Percentiles rank a stretch among this genome's conserved stretches.
Conservation (phyloP, 2,113 vertebrate genomes). For the Centropus bengalensis region DNA sequence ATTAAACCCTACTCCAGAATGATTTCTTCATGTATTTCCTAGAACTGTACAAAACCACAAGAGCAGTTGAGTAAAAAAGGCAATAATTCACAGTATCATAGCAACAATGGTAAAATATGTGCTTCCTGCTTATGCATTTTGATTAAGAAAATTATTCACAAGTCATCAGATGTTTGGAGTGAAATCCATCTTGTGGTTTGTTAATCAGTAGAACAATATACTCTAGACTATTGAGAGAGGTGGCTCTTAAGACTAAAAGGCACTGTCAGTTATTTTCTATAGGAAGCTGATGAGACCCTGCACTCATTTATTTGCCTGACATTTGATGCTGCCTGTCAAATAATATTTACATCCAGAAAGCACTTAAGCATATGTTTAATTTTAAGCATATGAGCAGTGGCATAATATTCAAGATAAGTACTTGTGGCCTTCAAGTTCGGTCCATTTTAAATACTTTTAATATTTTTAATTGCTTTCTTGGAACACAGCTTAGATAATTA, state of each 20-base stretch:
- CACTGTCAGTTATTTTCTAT: not conserved
- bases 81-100: not conserved
- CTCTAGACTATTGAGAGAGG: not conserved
- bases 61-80: conserved; percentile 8
- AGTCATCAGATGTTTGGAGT: conserved; percentile 25
- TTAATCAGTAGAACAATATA: conserved; percentile 19
- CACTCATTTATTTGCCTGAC: not conserved
- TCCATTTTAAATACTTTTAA: not conserved
- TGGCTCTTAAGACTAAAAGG: not conserved
- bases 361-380: not conserved
- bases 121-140: conserved; percentile 11
- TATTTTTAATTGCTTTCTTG: not conserved
- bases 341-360: not conserved
- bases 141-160: conserved; percentile 37
- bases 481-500: not conserved
- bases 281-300: not conserved
- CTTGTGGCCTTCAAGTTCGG: not conserved
- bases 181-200: conserved; percentile 34
- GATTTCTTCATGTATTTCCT: conserved; percentile 2
- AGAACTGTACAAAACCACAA: conserved; percentile 24
- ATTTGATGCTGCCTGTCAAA: not conserved
- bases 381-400: not conserved
- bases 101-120: conserved; percentile 13
- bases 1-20: conserved; percentile 8
- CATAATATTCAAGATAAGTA: not conserved